phyloP scores from a whole-genome alignment of 2,797 vertebrate species.

The Otus scops region DNA sequence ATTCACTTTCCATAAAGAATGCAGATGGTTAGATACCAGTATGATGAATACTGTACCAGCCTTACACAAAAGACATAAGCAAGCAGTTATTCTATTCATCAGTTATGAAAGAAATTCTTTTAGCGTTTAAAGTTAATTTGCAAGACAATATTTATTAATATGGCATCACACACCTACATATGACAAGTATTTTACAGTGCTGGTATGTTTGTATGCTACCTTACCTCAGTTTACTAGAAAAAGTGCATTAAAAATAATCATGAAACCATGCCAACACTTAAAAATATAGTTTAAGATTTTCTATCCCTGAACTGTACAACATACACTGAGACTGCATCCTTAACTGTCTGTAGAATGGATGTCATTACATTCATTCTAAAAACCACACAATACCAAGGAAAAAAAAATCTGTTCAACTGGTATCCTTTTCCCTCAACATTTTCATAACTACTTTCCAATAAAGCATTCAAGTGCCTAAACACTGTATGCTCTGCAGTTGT shows the following conservation, averaged over 20 bases:
- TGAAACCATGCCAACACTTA: not conserved
- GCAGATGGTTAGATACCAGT: conserved; percentile 7
- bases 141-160: not conserved
- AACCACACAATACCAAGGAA: not conserved
- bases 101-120: not conserved
- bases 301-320: not conserved
- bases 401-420: not conserved
- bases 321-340: not conserved
- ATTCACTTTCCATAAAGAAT: conserved; percentile 39
- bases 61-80: not conserved
- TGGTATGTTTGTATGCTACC: not conserved
- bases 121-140: not conserved
- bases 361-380: not conserved
- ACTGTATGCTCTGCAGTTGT: not conserved
- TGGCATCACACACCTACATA: not conserved
- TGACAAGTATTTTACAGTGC: not conserved
- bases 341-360: not conserved
- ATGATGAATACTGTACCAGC: not conserved
- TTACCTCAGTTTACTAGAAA: not conserved
- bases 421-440: not conserved
- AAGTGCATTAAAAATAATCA: not conserved
- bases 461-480: not conserved
- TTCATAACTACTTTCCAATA: not conserved
- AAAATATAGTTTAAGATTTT: not conserved
- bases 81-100: not conserved